Evolutionary conservation across 2,113 vertebrate genomes (phyloP), one percentile per base, ranked within the genome.

Genomic region (Sebastes fasciatus): DNA sequence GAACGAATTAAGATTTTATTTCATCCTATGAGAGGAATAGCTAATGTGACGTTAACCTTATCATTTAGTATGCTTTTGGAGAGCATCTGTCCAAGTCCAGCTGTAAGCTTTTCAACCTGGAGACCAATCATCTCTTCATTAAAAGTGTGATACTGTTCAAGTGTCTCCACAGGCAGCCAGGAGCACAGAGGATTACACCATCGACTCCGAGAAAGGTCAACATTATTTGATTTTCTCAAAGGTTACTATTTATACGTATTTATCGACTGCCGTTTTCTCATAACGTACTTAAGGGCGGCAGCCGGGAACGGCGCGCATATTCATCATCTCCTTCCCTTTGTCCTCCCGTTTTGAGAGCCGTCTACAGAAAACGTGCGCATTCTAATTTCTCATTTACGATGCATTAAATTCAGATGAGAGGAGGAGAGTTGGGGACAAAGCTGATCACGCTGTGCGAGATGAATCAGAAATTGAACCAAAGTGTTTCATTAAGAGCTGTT

Each of bases 201-300:
- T 91, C 84, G 88, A 86, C 90, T 77, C 51, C 65, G 63, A 51
- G 70, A 94, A 94, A 95, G 92, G 92, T 93, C 90, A 92, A 88
- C 80, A 79, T 80, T 90, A 88, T 93, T 93, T 90, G 90, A 93
- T 93, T 94, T 88, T 83, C 86, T 92, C 87, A 94, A 92, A 92
- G 90, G 91, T 93, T 92, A 82, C 89, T 93, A 81, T 91, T 92
- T 92, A 91, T 90, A 90, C 80, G 84, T 84, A 80, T 86, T 87
- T 91, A 92, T 93, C 60, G 81, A 94, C 85, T 88, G 80, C 19
- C 61, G 17, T 79, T 83, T 86, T 65, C 86, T 89, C 87, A 88
- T 91, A 88, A 90, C 77, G 54, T 78, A 77, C 58, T 51, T 34
- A 69, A 82, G 75, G 57, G 19, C 6, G 34, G 21, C 9, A 19